Evolutionary conservation across 2,113 vertebrate genomes (phyloP), one percentile per base, ranked within the genome.

Genomic region (Dendrocopos noguchii): DNA sequence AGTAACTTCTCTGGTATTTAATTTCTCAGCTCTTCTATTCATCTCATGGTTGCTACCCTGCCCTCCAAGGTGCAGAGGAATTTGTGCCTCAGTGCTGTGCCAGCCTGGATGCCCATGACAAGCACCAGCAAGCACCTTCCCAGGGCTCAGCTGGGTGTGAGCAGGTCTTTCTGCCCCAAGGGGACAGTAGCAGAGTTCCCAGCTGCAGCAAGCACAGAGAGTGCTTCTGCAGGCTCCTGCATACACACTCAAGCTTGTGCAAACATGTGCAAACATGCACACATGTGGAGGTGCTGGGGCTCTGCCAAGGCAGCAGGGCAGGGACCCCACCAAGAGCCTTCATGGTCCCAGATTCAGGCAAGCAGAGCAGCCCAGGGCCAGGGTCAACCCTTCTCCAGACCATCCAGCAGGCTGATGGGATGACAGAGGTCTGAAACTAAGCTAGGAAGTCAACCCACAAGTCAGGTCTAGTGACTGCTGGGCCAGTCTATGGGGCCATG

Each of bases 311-410:
- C 55, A 10, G 66, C 20, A 2, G 16, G 29, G 33, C 14, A 16
- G 9, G 18, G 18, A 25, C n/a, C 9, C 21, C 19, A 2, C 57
- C 16, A 0, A 31, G 9, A 66, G 12, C 18, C 46, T 33, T 42
- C 20, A 0, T 1, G 1, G 53, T 7, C 6, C 15, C 1, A 0
- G 19, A 27, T 29, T 2, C 0, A 13, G 19, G 33, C 0, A 3
- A 57, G 53, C 68, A 18, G 67, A 29, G 46, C 31, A 9, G 9
- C 34, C 22, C 28, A 7, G 0, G 3, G 60, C 28, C 53, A 10
- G n/a, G 34, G 3, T 28, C 63, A 39, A 0, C 1, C 17, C 10
- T 9, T 31, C 3, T 7, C 10, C 20, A 5, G 17, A 16, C 14
- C 31, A 6, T 6, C 8, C 2, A 0, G 13, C 13, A 15, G 11